These are phyloP conservation scores for Eurypyga helias DNA, from an alignment of 2,113 vertebrate genomes.

Conservation along the genomic window DNA sequence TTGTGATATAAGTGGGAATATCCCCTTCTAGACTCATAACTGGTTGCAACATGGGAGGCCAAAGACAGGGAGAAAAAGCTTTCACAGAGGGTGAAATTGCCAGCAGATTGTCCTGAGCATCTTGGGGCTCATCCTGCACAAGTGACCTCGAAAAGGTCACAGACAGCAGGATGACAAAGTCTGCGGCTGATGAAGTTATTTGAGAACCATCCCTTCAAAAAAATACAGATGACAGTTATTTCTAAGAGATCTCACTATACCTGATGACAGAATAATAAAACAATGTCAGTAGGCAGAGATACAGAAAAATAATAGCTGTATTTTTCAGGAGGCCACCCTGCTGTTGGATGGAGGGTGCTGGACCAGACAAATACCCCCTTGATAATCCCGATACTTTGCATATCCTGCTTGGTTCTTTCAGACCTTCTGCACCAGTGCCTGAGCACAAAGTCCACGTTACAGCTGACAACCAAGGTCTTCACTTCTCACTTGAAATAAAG, in stretches of 20 bases:
- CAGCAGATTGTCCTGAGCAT: not conserved
- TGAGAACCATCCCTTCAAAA: not conserved
- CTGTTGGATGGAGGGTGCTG: not conserved
- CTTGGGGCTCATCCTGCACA: not conserved
- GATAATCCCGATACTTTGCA: not conserved
- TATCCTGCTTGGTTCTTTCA: not conserved
- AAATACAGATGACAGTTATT: not conserved
- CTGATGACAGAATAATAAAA: not conserved
- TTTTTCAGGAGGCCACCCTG: not conserved
- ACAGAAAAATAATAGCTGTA: not conserved
- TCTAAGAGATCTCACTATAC: not conserved
- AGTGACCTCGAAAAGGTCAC: not conserved
- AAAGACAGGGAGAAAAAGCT: not conserved
- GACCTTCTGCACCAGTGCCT: not conserved
- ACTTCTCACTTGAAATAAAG: not conserved
- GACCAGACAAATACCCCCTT: not conserved
- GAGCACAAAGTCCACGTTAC: not conserved
- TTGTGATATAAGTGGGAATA: rapidly evolving
- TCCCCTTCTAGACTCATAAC: not conserved
- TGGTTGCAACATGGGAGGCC: not conserved
- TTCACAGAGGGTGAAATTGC: not conserved
- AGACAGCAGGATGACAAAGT: not conserved
- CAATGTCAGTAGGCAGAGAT: not conserved
- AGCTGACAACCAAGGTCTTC: not conserved
- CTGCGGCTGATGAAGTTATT: not conserved